phyloP scores from a whole-genome alignment of 2,113 vertebrate genomes.

The Mixornis gularis region DNA sequence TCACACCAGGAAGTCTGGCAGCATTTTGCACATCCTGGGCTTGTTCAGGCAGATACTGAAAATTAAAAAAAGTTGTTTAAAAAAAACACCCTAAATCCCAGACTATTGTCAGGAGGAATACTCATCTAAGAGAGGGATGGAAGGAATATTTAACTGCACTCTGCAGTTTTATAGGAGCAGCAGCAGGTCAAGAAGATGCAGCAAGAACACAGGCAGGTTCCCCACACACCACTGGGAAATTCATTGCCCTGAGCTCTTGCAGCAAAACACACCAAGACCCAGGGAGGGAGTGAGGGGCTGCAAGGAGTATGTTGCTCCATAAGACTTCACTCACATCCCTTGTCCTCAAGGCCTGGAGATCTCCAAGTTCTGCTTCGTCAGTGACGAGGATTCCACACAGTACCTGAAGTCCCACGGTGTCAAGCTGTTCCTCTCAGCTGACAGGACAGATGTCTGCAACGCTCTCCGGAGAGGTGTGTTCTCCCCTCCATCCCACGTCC shows the following conservation, averaged over 20 bases:
- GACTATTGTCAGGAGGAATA: not conserved
- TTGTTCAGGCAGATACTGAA: not conserved
- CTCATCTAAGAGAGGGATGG: not conserved
- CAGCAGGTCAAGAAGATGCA: not conserved
- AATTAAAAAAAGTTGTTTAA: not conserved
- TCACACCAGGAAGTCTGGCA: not conserved
- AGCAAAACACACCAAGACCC: not conserved
- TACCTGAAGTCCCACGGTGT: slow-evolving; percentile 69
- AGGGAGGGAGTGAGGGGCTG: not conserved
- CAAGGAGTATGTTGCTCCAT: not conserved
- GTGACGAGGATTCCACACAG: slow-evolving; percentile 65
- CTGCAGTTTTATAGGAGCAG: not conserved
- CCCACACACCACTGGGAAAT: not conserved
- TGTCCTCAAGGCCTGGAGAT: slow-evolving; percentile 73
- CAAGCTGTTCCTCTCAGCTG: slow-evolving; percentile 77
- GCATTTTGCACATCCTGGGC: not conserved
- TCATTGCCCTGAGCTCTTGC: not conserved
- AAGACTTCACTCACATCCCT: not conserved
- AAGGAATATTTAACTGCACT: not conserved
- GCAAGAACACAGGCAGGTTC: not conserved
- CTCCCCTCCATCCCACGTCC: not conserved
- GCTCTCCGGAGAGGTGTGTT: slow-evolving; percentile 61
- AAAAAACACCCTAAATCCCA: not conserved
- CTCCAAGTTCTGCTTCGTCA: slow-evolving; percentile 78
- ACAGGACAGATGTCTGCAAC: slow-evolving; percentile 65